Conservation (phyloP, 2,113 vertebrate genomes). For the Willisornis vidua region DNA sequence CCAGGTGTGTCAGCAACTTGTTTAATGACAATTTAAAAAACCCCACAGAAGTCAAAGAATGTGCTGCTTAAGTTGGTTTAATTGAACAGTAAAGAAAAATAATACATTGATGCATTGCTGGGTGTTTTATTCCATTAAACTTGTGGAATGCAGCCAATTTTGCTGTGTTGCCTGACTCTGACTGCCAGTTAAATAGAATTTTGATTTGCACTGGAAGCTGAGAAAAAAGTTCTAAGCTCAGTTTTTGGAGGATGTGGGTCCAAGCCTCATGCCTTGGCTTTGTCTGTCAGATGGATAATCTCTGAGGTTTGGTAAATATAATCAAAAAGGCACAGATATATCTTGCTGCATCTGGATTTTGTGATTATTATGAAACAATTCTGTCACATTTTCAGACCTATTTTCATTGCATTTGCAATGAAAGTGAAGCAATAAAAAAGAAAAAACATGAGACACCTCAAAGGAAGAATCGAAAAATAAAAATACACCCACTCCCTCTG, state of each 20-base stretch:
- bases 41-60: too few relatives aligned
- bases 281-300: not conserved
- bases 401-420: conserved; percentile 5
- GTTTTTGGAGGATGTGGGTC: not conserved
- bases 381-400: not conserved
- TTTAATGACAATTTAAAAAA: not conserved
- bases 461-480: conserved; percentile 25
- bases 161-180: not conserved
- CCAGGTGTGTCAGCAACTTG: not conserved
- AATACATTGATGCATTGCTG: not conserved
- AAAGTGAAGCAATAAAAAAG: not conserved
- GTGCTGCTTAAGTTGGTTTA: not conserved
- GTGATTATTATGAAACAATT: not conserved
- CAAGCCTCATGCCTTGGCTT: not conserved
- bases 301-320: not conserved
- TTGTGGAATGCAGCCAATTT: not conserved
- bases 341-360: not conserved
- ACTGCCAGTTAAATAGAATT: not conserved
- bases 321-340: not conserved
- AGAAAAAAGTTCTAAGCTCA: not conserved
- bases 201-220: not conserved
- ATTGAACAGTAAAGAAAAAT: not conserved
- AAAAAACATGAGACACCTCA: not conserved
- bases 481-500: not conserved
- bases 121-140: not conserved